These are phyloP conservation scores for Salticus scenicus DNA, from an alignment of 2,888 invertebrate genomes.

Conservation along the genomic window DNA sequence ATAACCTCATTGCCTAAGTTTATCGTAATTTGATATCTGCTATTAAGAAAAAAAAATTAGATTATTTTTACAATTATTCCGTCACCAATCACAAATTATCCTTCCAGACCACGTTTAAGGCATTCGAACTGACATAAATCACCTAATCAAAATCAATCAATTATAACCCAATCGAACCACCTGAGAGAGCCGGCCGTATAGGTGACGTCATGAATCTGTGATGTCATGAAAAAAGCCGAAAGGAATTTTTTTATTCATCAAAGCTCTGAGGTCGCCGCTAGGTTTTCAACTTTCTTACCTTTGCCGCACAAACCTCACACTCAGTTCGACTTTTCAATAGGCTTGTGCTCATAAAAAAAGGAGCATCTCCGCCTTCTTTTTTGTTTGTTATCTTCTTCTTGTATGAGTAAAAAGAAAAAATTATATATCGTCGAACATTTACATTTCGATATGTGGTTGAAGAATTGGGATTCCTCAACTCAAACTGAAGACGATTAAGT, in stretches of 20 bases:
- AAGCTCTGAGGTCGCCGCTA: conserved; percentile 56
- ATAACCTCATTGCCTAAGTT: no score
- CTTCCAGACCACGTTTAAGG: no score
- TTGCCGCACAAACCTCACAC: conserved; percentile 14
- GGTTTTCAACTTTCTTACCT: conserved; percentile 42
- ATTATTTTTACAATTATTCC: no score
- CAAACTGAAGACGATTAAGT: not conserved
- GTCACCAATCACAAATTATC: no score
- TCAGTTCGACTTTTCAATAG: conserved; percentile 6
- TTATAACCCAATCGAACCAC: conserved; percentile 7
- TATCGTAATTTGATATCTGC: no score
- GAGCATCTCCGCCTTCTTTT: not conserved
- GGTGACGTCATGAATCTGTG: conserved; percentile 33
- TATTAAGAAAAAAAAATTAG: no score
- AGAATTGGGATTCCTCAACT: not conserved
- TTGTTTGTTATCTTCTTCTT: not conserved
- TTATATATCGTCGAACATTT: no score
- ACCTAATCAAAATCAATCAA: not conserved
- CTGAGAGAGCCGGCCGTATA: conserved; percentile 37
- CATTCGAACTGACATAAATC: no score
- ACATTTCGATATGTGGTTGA: not conserved
- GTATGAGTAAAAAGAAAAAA: not conserved
- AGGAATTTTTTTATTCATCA: conserved; percentile 36
- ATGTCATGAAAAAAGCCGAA: conserved; percentile 42
- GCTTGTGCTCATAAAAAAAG: not conserved